phyloP scores from a whole-genome alignment of 2,113 vertebrate species.

The Gadus chalcogrammus region DNA sequence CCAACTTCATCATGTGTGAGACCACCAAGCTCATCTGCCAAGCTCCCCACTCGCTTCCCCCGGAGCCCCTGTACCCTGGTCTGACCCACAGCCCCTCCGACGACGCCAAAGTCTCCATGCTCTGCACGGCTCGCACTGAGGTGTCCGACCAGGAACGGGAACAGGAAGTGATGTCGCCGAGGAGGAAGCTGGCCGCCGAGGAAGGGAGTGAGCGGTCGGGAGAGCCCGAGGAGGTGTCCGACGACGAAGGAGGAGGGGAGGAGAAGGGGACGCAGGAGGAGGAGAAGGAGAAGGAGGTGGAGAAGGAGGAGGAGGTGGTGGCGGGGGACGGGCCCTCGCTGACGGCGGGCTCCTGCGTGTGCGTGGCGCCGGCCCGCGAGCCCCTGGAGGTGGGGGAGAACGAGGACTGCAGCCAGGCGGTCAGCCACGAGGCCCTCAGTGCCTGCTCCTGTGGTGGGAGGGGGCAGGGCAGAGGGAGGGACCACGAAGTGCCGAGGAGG shows the following conservation, averaged over 20 bases:
- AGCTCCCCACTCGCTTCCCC: constrained; percentile 35
- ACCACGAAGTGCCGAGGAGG: constrained; percentile 57
- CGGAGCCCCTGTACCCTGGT: constrained; percentile 39
- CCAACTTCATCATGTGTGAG: constrained; percentile 57
- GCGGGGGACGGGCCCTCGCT: constrained; percentile 43
- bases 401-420: constrained; percentile 87
- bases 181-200: background rate
- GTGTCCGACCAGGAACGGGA: constrained; percentile 12
- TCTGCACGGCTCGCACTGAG: constrained; percentile 18
- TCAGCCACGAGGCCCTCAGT: constrained; percentile 65
- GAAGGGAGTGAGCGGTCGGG: constrained; percentile 14
- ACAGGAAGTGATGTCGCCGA: background rate
- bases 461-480: constrained; percentile 18
- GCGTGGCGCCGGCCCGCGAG: constrained; percentile 70
- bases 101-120: constrained; percentile 30
- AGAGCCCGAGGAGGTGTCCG: background rate
- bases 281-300: constrained; percentile 54
- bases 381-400: constrained; percentile 90
- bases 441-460: constrained; percentile 60
- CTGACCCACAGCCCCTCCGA: constrained; percentile 30
- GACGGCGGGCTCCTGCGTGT: constrained; percentile 63
- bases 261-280: constrained; percentile 26
- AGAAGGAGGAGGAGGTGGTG: constrained; percentile 60
- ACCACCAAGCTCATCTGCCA: constrained; percentile 60
- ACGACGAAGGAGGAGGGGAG: constrained; percentile 16